Evolutionary conservation across 2,888 invertebrate species (phyloP).

Genomic region (Caenorhabditis sp.): DNA sequence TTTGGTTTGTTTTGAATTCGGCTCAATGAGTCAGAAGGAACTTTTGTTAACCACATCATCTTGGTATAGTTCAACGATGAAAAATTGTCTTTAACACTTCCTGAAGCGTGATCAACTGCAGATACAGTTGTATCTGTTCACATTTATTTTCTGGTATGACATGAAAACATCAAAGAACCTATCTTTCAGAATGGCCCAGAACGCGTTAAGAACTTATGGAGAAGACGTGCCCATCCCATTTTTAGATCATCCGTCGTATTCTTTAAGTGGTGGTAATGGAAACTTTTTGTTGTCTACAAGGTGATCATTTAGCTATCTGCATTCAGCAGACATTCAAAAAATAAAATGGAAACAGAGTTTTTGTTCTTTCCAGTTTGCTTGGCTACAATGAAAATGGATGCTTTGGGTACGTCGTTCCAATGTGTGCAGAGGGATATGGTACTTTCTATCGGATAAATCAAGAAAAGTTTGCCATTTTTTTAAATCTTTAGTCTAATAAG

Average conservation of each 20-base stretch:
- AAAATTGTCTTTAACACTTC: too few species aligned
- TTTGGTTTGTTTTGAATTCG: too few species aligned
- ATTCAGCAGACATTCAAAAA: not conserved
- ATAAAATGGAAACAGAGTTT: too few species aligned
- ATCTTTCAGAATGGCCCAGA: conserved; percentile 39
- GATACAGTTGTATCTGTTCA: too few species aligned
- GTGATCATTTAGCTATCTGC: conserved; percentile 20
- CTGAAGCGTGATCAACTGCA: too few species aligned
- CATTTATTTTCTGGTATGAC: not conserved
- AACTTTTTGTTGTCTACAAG: conserved; percentile 68
- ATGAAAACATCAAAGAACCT: not conserved
- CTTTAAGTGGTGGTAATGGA: conserved; percentile 61
- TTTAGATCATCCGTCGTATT: conserved; percentile 45
- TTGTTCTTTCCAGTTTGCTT: conserved; percentile 62
- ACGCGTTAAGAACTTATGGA: conserved; percentile 10
- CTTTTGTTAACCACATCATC: too few species aligned
- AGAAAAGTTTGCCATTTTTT: conserved; percentile 50
- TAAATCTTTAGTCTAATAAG: not conserved
- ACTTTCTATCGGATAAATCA: conserved; percentile 86
- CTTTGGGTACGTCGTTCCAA: conserved; percentile 86
- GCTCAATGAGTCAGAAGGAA: too few species aligned
- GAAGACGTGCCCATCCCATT: conserved; percentile 19
- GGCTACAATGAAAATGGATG: conserved; percentile 78
- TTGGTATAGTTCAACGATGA: too few species aligned
- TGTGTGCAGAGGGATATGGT: conserved; percentile 87